phyloP scores from a whole-genome alignment of 2,888 invertebrate species.

The Tiliacea citrago region DNA sequence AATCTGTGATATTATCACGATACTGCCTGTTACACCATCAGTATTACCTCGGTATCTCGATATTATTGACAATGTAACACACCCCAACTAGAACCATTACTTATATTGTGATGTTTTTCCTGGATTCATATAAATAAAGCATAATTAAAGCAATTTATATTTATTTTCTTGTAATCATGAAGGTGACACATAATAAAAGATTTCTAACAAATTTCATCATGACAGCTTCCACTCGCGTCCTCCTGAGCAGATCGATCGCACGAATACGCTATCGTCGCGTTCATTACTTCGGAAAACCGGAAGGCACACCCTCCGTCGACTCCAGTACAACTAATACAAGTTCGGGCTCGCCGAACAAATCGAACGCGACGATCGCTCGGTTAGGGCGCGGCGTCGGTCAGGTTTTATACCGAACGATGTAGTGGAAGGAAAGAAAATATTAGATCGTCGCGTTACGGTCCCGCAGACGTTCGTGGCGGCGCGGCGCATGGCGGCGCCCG shows the following conservation, averaged over 20 bases:
- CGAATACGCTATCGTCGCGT: not conserved
- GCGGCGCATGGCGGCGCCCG: slow-evolving; percentile 87
- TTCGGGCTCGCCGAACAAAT: too few species aligned
- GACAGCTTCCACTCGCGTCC: not conserved
- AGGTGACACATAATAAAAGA: not conserved
- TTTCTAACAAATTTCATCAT: not conserved
- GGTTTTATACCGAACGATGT: not conserved
- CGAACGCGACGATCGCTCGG: not conserved
- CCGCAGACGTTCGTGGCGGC: slow-evolving; percentile 86
- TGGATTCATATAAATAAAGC: not conserved
- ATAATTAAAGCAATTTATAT: not conserved
- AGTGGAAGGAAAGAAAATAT: not conserved
- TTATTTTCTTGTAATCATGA: not conserved
- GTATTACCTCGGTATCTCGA: too few species aligned
- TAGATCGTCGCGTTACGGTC: not conserved
- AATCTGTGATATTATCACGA: too few species aligned
- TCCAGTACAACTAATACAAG: too few species aligned
- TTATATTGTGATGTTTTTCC: not conserved
- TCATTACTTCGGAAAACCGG: not conserved
- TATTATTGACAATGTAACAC: too few species aligned
- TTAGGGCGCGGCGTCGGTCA: too few species aligned
- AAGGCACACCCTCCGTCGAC: not conserved
- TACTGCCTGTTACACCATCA: too few species aligned
- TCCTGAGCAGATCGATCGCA: not conserved
- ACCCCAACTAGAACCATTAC: slow-evolving; percentile 6